Evolutionary conservation across 2,888 invertebrate genomes (phyloP).

Genomic region (Automeris io): DNA sequence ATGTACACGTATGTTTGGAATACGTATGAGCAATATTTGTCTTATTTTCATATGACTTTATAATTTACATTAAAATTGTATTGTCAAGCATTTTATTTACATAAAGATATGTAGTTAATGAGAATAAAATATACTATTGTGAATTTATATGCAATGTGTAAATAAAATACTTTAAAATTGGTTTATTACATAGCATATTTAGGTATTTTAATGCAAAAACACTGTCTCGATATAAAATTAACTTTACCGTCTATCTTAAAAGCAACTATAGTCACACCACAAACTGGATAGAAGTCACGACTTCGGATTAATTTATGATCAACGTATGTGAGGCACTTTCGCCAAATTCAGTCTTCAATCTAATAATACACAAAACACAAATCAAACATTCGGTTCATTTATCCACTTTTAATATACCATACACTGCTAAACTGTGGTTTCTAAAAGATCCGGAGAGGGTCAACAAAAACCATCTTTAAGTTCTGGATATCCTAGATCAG

Average conservation of each 20-base stretch:
- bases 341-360: slow-evolving; percentile 71
- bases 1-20: not conserved
- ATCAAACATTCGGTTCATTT: slow-evolving; percentile 24
- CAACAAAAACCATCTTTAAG: slow-evolving; percentile 86
- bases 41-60: slow-evolving; percentile 33
- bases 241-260: slow-evolving; percentile 12
- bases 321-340: slow-evolving; percentile 53
- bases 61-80: slow-evolving; percentile 59
- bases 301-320: slow-evolving; percentile 31
- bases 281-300: slow-evolving; percentile 12
- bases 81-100: slow-evolving; percentile 75
- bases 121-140: slow-evolving; percentile 33
- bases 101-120: slow-evolving; percentile 73
- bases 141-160: slow-evolving; percentile 31
- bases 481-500: slow-evolving; percentile 74
- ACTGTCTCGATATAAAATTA: slow-evolving; percentile 23
- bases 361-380: slow-evolving; percentile 44
- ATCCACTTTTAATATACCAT: slow-evolving; percentile 23
- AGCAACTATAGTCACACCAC: slow-evolving; percentile 16
- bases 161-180: slow-evolving; percentile 8
- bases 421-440: slow-evolving; percentile 59
- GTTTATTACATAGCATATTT: slow-evolving; percentile 2
- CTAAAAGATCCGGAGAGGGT: slow-evolving; percentile 75
- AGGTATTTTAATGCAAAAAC: slow-evolving; percentile 24
- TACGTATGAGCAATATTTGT: slow-evolving; percentile 20